Evolutionary conservation across 2,888 invertebrate genomes (phyloP).

Genomic region (Gortyna flavago): DNA sequence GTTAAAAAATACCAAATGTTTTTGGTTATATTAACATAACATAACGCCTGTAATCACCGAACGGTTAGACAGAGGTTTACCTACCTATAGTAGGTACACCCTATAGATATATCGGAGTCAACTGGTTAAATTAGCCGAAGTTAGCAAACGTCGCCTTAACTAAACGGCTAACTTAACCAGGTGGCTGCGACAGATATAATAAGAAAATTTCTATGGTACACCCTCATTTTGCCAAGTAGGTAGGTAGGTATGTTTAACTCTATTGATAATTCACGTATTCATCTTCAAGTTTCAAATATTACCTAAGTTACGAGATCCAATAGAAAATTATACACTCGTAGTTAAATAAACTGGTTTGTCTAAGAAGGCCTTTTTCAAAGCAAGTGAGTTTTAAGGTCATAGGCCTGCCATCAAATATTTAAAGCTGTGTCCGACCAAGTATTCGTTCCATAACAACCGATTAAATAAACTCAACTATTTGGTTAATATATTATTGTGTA

Average conservation of each 20-base stretch:
- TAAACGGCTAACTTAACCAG: too few relatives aligned
- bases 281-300: neutral
- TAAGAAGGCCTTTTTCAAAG: conserved; percentile 8
- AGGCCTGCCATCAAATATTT: conserved; percentile 27
- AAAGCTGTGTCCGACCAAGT: neutral
- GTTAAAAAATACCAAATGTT: neutral
- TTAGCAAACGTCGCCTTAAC: too few relatives aligned
- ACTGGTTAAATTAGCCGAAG: too few relatives aligned
- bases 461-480: neutral
- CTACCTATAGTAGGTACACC: too few relatives aligned
- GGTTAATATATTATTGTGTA: conserved; percentile 9
- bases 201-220: too few relatives aligned
- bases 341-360: conserved; percentile 33
- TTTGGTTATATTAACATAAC: neutral
- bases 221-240: too few relatives aligned
- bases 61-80: too few relatives aligned
- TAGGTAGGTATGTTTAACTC: neutral
- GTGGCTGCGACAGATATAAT: too few relatives aligned
- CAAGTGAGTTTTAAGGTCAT: conserved; percentile 27
- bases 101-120: too few relatives aligned
- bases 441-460: neutral
- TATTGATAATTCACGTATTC: neutral
- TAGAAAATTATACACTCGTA: neutral
- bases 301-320: neutral
- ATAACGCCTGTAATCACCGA: too few relatives aligned